Base-by-base conservation (phyloP, 2,797 vertebrate species). In the Tadarida brasiliensis region DNA sequence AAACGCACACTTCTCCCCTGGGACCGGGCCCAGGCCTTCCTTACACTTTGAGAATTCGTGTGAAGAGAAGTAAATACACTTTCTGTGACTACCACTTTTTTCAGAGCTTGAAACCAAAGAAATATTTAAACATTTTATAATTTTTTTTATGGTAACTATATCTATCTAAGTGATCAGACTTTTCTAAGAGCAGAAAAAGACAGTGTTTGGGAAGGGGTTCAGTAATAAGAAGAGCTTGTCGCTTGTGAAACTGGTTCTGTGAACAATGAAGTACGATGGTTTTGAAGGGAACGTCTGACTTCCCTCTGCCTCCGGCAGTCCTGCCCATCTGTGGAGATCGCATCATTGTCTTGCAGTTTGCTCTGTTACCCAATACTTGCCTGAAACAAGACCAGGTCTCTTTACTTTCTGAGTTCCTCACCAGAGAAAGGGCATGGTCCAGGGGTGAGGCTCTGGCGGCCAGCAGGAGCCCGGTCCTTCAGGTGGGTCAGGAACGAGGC, bases 1-100 rank as follows among this genome's bases (percentile, higher is more conserved):
- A n/a, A n/a, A n/a, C n/a, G n/a, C n/a, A n/a, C 96, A 96, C 94
- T 96, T 98, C 96, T 96, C 82, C 90, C 94, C 97, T 97, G 98
- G 98, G 97, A 97, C 63, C 10, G 47, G 63, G 63, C 84, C 92
- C 97, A 98, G 90, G 90, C 59, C 89, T 98, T 97, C 95, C 95
- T 96, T 97, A 91, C 95, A 87, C 68, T 96, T 96, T 61, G 89
- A 98, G 95, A 97, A 97, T 97, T 95, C 92, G 97, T 96, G 92
- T 97, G 94, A 98, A 98, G 68, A 82, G 86, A 82, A 98, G 97
- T 97, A 95, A 87, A 94, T 97, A 97, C 97, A 96, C 61, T 86
- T 73, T 97, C 95, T 94, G 85, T 94, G 97, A 97, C 87, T 76
- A 96, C 76, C 88, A 92, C 89, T 96, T 96, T 85, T 97, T 97